Conservation (phyloP, 2,888 invertebrate genomes). For the Acanthosepion pharaonis region DNA sequence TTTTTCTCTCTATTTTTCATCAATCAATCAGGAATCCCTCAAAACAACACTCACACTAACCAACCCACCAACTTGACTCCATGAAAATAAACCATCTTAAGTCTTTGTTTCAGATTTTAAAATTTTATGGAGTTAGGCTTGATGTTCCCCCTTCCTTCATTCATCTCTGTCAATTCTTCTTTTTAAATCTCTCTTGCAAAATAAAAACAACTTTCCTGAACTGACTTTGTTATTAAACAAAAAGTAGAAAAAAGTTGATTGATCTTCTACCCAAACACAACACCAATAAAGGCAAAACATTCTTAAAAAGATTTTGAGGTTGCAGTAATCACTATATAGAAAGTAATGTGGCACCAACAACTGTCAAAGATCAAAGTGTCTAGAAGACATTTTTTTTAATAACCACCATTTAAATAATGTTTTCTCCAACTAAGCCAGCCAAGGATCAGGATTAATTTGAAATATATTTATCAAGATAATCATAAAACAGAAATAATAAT, state of each 20-base stretch:
- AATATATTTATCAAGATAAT: no score
- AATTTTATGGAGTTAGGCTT: neutral
- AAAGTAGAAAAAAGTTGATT: neutral
- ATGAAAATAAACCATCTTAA: neutral
- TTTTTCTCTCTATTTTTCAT: neutral
- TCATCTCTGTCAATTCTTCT: neutral
- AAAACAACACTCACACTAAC: neutral
- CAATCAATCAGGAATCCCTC: neutral
- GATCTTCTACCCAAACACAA: neutral
- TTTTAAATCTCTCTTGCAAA: neutral
- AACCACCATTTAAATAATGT: no score
- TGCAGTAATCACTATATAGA: no score
- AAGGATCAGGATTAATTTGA: no score
- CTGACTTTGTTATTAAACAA: neutral
- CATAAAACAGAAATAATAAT: no score
- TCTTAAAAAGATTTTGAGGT: no score
- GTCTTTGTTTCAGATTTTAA: neutral
- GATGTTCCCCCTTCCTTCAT: neutral
- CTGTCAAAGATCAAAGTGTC: no score
- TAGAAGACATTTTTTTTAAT: no score
- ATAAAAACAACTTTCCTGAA: neutral
- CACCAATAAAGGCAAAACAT: no score
- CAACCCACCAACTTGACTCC: neutral
- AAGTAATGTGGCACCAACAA: no score
- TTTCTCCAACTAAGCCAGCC: no score